Evolutionary conservation across 2,888 invertebrate genomes (phyloP).

Genomic region (Timandra comae): DNA sequence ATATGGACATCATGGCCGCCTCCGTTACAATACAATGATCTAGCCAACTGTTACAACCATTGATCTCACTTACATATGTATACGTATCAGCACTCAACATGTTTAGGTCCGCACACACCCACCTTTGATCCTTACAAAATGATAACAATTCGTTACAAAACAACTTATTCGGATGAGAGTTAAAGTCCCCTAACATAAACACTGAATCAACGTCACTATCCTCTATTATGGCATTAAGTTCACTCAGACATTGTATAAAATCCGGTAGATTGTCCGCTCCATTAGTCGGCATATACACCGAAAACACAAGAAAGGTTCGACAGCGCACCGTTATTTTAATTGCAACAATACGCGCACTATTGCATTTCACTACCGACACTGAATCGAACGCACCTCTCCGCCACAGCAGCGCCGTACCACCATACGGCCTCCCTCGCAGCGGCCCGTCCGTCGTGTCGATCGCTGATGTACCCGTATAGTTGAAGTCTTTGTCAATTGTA

Average conservation of each 20-base stretch:
- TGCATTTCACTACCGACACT: constrained; percentile 19
- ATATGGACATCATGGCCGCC: neutral
- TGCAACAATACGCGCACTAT: constrained; percentile 13
- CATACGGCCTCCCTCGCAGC: constrained; percentile 16
- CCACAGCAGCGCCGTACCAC: constrained; percentile 22
- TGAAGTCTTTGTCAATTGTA: constrained; percentile 17
- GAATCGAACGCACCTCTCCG: constrained; percentile 14
- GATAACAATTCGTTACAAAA: constrained; percentile 15
- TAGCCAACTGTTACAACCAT: constrained; percentile 8
- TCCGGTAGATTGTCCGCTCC: constrained; percentile 14
- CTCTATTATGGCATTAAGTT: constrained; percentile 16
- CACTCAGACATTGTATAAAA: constrained; percentile 18
- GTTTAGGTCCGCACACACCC: constrained; percentile 18
- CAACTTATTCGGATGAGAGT: constrained; percentile 17
- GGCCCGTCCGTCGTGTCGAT: constrained; percentile 22
- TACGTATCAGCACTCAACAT: constrained; percentile 7
- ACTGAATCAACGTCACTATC: constrained; percentile 10
- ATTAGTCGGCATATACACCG: constrained; percentile 25
- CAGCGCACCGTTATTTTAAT: constrained; percentile 6
- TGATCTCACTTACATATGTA: constrained; percentile 19
- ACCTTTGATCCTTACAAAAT: constrained; percentile 20
- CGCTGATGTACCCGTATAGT: constrained; percentile 19
- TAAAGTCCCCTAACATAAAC: constrained; percentile 20
- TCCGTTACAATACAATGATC: constrained; percentile 5
- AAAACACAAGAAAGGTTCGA: constrained; percentile 13